Base-by-base conservation (phyloP, 1,140 invertebrate species). In the Drosophila yakuba region DNA sequence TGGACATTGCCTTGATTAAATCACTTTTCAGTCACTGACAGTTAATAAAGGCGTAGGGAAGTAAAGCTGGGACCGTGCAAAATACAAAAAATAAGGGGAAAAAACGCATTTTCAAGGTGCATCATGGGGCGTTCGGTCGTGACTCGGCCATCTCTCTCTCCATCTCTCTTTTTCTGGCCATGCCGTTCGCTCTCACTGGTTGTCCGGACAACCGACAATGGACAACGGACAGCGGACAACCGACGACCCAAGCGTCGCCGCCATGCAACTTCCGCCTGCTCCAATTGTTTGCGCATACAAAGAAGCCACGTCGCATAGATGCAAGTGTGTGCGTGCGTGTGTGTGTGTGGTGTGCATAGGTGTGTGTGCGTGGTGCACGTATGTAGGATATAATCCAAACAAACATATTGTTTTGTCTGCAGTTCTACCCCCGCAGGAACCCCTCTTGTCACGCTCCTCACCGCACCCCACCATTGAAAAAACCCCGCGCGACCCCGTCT, bases 331-430 rank as follows among this genome's bases (percentile, higher is more conserved):
- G 47, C 12, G 47, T 52, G 63, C 38, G 38, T 69, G 38, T 36
- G 12, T 41, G 12, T 32, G 35, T 20, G 20, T 20, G 20, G 63
- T 43, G 38, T 69, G 2, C 28, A 28, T 28, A 28, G 28, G 28
- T 35, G 32, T 32, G 23, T 68, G 32, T 47, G 50, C n/a, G 17
- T 32, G 17, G 14, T 63, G 60, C 15, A 51, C 20, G 23, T 63
- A 75, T 52, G 54, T 68, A 55, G 73, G 63, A 73, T 84, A 89
- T 89, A 84, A 89, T 89, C 84, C 84, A 89, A 89, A 89, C 84
- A 89, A 89, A 89, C 84, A 89, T 89, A 89, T 89, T 89, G 84
- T 89, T 89, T 89, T 89, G 84, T 89, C 84, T 83, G 74, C 73
- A 62, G 68, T 51, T 66, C 56, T 51, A 45, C 51, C 32, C 52